phyloP scores from a whole-genome alignment of 2,797 vertebrate genomes.

The Pelodytes ibericus region DNA sequence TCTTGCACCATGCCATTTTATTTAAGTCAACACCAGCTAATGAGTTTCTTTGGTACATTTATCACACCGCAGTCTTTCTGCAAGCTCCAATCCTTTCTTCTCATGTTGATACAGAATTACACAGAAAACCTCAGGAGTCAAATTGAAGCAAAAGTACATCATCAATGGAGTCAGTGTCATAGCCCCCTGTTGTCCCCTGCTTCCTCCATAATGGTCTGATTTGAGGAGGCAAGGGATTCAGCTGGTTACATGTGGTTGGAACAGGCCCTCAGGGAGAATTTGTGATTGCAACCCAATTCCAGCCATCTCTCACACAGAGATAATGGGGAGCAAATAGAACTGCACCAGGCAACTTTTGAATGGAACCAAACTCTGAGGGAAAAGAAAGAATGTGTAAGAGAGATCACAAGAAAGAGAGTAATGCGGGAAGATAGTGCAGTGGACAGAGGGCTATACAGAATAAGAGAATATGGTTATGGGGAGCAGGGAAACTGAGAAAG shows the following conservation, averaged over 20 bases:
- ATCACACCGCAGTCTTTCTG: background rate
- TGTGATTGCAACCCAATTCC: conserved; percentile 21
- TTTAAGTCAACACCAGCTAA: background rate
- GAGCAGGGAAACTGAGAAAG: no score
- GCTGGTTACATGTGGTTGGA: conserved; percentile 7
- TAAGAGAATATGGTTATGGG: background rate
- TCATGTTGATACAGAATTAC: conserved; percentile 8
- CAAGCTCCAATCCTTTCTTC: background rate
- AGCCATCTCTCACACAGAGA: conserved; percentile 24
- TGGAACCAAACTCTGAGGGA: background rate
- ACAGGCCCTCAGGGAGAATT: conserved; percentile 9
- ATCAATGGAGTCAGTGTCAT: background rate
- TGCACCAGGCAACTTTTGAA: conserved; percentile 5
- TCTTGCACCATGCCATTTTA: no score
- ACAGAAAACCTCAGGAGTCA: conserved; percentile 19
- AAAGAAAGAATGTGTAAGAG: background rate
- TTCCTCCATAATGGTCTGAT: conserved; percentile 5
- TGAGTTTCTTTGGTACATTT: background rate
- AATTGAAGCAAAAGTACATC: conserved; percentile 10
- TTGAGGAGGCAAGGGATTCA: background rate
- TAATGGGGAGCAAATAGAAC: conserved; percentile 30
- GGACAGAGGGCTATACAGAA: background rate
- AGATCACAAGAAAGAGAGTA: background rate
- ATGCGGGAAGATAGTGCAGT: background rate
- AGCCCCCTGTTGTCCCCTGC: conserved; percentile 1